Evolutionary conservation across 2,888 invertebrate species (phyloP).

Genomic region (Conus canariensis): DNA sequence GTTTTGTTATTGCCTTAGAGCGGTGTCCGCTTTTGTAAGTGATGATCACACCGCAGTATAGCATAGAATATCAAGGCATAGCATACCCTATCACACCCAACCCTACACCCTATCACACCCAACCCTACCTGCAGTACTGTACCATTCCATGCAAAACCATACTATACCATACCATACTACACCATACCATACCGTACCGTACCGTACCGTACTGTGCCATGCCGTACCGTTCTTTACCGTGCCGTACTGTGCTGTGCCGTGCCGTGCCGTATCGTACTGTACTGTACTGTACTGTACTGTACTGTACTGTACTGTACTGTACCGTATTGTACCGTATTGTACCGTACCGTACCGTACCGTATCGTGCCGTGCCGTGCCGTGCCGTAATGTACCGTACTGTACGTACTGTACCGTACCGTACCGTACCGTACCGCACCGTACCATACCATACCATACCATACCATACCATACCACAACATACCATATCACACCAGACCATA

Average conservation of each 20-base stretch:
- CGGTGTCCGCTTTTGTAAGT: too few relatives aligned
- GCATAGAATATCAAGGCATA: background rate
- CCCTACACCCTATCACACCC: background rate
- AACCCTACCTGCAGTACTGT: background rate
- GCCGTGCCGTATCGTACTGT: background rate
- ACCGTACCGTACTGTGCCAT: background rate
- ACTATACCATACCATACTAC: background rate
- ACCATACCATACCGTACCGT: constrained; percentile 5
- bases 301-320: background rate
- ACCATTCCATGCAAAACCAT: background rate
- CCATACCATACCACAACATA: constrained; percentile 43
- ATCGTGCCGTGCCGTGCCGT: background rate
- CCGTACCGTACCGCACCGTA: background rate
- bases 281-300: background rate
- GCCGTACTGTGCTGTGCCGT: background rate
- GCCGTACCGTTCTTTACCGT: background rate
- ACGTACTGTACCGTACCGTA: background rate
- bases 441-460: background rate
- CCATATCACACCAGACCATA: background rate
- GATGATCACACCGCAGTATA: background rate
- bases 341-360: background rate
- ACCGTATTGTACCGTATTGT: background rate
- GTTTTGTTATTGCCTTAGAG: too few relatives aligned
- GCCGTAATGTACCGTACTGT: background rate
- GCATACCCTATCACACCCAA: background rate